phyloP scores from a whole-genome alignment of 2,888 invertebrate species.

The Calameuta idolon region DNA sequence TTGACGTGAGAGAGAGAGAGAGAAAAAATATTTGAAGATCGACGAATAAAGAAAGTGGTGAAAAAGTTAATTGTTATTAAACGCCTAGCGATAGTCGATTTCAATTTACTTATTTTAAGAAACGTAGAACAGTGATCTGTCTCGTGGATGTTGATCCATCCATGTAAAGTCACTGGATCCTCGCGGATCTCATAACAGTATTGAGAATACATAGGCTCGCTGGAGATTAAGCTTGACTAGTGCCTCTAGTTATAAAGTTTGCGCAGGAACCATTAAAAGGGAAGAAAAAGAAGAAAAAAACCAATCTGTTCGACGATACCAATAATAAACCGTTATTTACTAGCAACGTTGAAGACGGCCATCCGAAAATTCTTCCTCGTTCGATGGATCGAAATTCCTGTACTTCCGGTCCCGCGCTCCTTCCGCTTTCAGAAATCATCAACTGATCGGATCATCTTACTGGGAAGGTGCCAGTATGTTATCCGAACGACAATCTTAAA shows the following conservation, averaged over 20 bases:
- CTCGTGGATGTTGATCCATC: not conserved
- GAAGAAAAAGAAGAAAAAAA: constrained; percentile 35
- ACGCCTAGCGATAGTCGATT: constrained; percentile 20
- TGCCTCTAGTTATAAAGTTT: constrained; percentile 58
- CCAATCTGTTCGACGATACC: constrained; percentile 44
- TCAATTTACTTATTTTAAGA: constrained; percentile 27
- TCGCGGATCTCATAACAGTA: constrained; percentile 40
- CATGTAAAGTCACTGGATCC: constrained; percentile 19
- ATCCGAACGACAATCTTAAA: not conserved
- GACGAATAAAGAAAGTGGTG: not conserved
- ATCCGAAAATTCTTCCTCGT: not conserved
- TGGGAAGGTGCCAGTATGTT: not conserved
- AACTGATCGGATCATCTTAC: not conserved
- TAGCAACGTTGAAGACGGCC: not conserved
- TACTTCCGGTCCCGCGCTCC: too few relatives aligned
- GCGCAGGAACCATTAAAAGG: constrained; percentile 8
- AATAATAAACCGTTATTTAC: constrained; percentile 54
- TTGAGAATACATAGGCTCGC: constrained; percentile 39
- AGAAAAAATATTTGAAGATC: not conserved
- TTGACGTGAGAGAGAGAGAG: not conserved
- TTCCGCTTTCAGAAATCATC: not conserved
- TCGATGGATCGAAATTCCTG: not conserved
- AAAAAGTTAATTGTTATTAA: not conserved
- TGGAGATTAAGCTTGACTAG: constrained; percentile 60
- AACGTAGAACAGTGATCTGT: constrained; percentile 4